Evolutionary conservation across 2,113 vertebrate species (phyloP).

Genomic region (Pedetes capensis): DNA sequence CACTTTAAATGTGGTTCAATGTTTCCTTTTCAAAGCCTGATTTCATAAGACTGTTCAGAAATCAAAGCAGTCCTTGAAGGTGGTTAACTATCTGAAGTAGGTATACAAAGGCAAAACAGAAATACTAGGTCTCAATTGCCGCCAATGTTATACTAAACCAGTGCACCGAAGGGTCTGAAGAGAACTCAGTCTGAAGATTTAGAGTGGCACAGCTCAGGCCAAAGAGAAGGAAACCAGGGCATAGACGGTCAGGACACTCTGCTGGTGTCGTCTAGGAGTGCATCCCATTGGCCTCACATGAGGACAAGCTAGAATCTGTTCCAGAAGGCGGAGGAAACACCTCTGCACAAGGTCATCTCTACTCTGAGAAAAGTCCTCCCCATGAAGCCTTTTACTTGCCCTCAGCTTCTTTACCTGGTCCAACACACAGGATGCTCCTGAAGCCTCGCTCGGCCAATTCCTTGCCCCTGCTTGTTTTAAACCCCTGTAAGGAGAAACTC

Average conservation of each 20-base stretch:
- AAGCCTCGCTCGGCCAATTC: not conserved
- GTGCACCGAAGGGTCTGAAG: rapidly evolving
- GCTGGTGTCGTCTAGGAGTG: rapidly evolving
- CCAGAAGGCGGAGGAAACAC: not conserved
- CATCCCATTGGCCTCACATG: too few species aligned
- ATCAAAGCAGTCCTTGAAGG: not conserved
- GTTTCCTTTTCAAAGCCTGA: not conserved
- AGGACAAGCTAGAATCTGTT: not conserved
- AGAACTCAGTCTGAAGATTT: not conserved
- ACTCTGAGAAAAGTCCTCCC: not conserved
- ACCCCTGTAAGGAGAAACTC: not conserved
- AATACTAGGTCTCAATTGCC: not conserved
- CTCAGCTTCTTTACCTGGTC: not conserved
- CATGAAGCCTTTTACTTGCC: not conserved
- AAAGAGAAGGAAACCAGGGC: not conserved
- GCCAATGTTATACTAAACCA: not conserved
- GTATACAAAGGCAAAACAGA: not conserved
- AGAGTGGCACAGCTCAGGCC: not conserved
- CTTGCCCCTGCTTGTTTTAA: not conserved
- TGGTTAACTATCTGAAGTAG: not conserved
- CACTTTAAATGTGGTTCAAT: not conserved
- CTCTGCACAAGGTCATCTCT: not conserved
- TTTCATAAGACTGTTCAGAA: not conserved
- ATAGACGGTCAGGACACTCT: not conserved
- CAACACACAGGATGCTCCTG: not conserved